Percentiles rank a stretch among this genome's conserved stretches.
These are phyloP conservation scores for Lapara coniferarum DNA, from an alignment of 2,888 invertebrate species.

Conservation along the genomic window DNA sequence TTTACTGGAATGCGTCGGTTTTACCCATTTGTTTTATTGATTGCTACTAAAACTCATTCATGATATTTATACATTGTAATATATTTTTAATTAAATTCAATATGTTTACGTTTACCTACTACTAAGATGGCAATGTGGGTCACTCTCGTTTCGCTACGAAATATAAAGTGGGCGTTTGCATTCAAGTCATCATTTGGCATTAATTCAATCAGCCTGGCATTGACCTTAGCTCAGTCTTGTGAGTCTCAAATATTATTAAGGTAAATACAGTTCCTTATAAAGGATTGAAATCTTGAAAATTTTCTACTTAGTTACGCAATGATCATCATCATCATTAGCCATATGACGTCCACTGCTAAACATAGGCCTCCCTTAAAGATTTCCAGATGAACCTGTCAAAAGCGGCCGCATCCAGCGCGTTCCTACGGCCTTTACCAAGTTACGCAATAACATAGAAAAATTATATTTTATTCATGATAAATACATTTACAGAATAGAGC, in stretches of 20 bases:
- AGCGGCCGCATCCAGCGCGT: no score
- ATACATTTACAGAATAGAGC: no score
- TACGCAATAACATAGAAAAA: no score
- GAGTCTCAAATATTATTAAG: not conserved
- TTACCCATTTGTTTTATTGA: slow-evolving; percentile 1
- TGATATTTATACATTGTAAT: not conserved
- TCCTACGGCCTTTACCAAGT: no score
- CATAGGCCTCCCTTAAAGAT: no score
- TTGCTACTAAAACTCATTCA: not conserved
- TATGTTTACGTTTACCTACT: not conserved
- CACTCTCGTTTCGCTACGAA: no score
- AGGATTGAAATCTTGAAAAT: no score
- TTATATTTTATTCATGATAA: no score
- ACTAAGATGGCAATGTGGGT: not conserved
- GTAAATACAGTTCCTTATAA: not conserved
- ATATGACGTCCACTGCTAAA: no score
- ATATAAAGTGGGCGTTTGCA: not conserved
- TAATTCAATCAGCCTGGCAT: not conserved
- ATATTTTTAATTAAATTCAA: not conserved
- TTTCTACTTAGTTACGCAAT: no score
- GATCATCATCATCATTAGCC: no score
- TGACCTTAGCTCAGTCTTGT: not conserved
- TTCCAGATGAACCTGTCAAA: no score
- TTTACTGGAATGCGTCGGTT: slow-evolving; percentile 20
- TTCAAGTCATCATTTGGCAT: not conserved